Conservation (phyloP, 2,797 vertebrate genomes). For the Mallotus villosus region DNA sequence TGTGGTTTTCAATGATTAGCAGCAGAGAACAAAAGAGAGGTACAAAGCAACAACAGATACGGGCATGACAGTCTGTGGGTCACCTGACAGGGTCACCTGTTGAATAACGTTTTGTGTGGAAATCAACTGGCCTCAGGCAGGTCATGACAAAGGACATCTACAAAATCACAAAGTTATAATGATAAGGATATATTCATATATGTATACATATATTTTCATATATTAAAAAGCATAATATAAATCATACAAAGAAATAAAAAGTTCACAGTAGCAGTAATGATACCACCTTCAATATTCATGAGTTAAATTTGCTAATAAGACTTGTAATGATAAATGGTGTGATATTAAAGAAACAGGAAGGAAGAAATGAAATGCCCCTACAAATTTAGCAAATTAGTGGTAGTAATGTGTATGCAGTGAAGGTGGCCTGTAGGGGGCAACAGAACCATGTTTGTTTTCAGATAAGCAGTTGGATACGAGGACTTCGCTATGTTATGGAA, state of each 20-base stretch:
- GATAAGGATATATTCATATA: slow-evolving; percentile 75
- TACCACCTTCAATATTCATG: slow-evolving; percentile 68
- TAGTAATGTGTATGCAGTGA: slow-evolving; percentile 21
- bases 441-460: slow-evolving; percentile 36
- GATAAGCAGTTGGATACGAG: slow-evolving; percentile 47
- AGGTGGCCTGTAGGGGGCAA: slow-evolving; percentile 36
- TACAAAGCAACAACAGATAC: slow-evolving; percentile 44
- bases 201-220: slow-evolving; percentile 74
- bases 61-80: slow-evolving; percentile 23
- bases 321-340: slow-evolving; percentile 35
- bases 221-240: slow-evolving; percentile 74
- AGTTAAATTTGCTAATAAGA: slow-evolving; percentile 53
- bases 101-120: slow-evolving; percentile 28
- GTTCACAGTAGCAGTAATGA: slow-evolving; percentile 79
- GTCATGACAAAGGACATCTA: slow-evolving; percentile 68
- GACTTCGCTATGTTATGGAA: slow-evolving; percentile 54
- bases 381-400: slow-evolving; percentile 43
- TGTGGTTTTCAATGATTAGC: slow-evolving; percentile 49
- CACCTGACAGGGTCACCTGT: slow-evolving; percentile 38
- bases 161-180: slow-evolving; percentile 76
- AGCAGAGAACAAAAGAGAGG: slow-evolving; percentile 41
- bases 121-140: slow-evolving; percentile 45
- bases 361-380: slow-evolving; percentile 38
- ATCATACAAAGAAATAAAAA: slow-evolving; percentile 71
- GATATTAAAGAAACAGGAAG: slow-evolving; percentile 27